Base-by-base conservation (phyloP, 2,797 vertebrate genomes). In the Sandelia bainsii region DNA sequence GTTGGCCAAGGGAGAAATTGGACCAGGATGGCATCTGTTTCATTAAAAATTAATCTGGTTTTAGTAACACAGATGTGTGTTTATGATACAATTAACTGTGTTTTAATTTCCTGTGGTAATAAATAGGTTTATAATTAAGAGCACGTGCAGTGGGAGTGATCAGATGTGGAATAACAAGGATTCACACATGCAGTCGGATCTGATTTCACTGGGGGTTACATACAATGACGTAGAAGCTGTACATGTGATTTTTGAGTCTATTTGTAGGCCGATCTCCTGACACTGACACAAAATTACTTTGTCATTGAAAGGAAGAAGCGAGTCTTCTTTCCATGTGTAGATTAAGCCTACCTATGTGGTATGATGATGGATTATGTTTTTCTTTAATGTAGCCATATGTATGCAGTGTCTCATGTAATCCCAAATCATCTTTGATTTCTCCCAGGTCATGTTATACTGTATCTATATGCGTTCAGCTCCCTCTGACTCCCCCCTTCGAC, bases 81-180 rank as follows among this genome's bases (percentile, higher is more conserved):
- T 92, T 88, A 83, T 80, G 79, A 77, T 75, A 82, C 87, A 90
- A 80, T 92, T 89, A 86, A 70, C 53, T 69, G 61, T 72, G 62
- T 83, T 88, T 90, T 84, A 77, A 85, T 86, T 83, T 90, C 60
- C 64, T 79, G 61, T 70, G 75, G 50, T 67, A 71, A 79, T 78
- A 84, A 83, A 86, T 65, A 61, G 69, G 67, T 78, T 69, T 77
- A 67, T 69, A 67, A 87, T 81, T 57, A 46, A 42, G 60, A 71
- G 45, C 14, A 32, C 12, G 75, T 58, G 59, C 51, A 37, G 62
- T 61, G 71, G 27, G 42, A 13, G 45, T 56, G 53, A 69, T 74
- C 54, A 53, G 37, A 62, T 57, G 14, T 64, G 42, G 29, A 46
- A 50, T 34, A 64, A 61, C 16, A 52, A 77, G 37, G n/a, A 27